Conservation (phyloP, 2,113 vertebrate species). For the Hippoglossus stenolepis region DNA sequence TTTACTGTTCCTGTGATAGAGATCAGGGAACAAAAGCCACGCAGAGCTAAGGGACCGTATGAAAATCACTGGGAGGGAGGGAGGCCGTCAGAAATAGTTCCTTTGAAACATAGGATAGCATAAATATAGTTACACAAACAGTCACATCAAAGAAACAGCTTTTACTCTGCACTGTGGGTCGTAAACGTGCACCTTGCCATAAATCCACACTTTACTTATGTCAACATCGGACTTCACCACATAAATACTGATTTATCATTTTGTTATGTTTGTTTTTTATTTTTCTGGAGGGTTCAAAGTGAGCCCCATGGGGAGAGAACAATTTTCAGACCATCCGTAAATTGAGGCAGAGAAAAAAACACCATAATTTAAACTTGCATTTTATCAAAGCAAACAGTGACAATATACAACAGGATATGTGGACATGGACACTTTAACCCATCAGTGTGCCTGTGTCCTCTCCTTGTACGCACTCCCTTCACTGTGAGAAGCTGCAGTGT, state of each 20-base stretch:
- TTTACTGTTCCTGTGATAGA: conserved; percentile 20
- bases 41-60: conserved; percentile 1
- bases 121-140: neutral
- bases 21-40: conserved; percentile 7
- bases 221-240: neutral
- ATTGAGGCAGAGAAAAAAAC: neutral
- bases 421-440: neutral
- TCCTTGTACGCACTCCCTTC: neutral
- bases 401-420: neutral
- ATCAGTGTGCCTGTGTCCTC: neutral
- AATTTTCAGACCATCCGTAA: neutral
- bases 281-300: neutral
- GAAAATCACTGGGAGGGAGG: neutral
- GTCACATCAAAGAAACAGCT: neutral
- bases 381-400: neutral
- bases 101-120: neutral
- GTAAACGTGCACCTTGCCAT: neutral
- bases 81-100: neutral
- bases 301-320: neutral
- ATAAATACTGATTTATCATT: neutral
- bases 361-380: neutral
- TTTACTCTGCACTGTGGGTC: neutral
- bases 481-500: conserved; percentile 19
- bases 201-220: neutral
- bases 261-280: neutral